Percentiles rank a stretch among this genome's conserved stretches.
Evolutionary conservation across 2,888 invertebrate genomes (phyloP).

Genomic region (Oscheius sp.): DNA sequence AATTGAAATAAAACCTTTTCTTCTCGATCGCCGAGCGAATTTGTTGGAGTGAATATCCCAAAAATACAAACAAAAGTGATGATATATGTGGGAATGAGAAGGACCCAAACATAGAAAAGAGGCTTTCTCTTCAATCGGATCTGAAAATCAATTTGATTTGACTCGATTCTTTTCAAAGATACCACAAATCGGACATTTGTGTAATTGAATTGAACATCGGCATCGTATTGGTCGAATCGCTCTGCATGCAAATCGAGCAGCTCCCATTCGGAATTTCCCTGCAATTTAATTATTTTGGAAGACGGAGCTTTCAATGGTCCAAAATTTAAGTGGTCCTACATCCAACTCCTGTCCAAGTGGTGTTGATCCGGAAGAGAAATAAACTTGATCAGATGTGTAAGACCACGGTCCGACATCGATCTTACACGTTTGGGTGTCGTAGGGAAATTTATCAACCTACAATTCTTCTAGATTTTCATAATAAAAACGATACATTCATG

Average conservation of each 20-base stretch:
- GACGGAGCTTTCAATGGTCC: neutral
- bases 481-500: conserved; percentile 42
- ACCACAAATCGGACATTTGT: conserved; percentile 43
- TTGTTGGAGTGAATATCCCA: conserved; percentile 53
- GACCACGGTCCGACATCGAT: conserved; percentile 54
- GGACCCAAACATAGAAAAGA: conserved; percentile 57
- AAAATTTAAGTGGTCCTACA: neutral
- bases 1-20: conserved; percentile 35
- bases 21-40: conserved; percentile 49
- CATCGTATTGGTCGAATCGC: conserved; percentile 33
- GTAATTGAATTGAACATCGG: conserved; percentile 54
- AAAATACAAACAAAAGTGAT: conserved; percentile 53
- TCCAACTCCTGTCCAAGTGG: neutral
- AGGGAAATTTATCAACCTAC: conserved; percentile 49
- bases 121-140: conserved; percentile 37
- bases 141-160: conserved; percentile 9
- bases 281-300: neutral
- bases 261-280: conserved; percentile 59
- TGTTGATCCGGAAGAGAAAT: conserved; percentile 28
- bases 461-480: neutral
- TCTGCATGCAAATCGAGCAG: conserved; percentile 29
- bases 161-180: neutral
- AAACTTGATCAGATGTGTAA: conserved; percentile 44
- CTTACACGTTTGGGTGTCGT: conserved; percentile 51
- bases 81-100: conserved; percentile 54